phyloP scores from a whole-genome alignment of 2,888 invertebrate species.

The Noctua comes region DNA sequence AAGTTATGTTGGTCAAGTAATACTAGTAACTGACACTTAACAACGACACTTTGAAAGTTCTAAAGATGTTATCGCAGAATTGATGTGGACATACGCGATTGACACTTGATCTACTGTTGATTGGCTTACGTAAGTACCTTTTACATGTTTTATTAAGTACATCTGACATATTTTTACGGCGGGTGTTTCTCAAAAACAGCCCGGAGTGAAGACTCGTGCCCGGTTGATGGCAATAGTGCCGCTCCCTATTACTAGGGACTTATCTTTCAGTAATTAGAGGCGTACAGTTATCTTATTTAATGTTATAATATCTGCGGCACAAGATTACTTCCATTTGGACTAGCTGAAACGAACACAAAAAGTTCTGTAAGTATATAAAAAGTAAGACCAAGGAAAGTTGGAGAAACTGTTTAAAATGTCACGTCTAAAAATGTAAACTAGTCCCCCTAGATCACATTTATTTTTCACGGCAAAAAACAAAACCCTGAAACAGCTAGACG shows the following conservation, averaged over 20 bases:
- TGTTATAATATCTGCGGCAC: neutral
- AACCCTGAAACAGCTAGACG: no score
- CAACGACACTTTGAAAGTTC: constrained; percentile 44
- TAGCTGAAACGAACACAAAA: neutral
- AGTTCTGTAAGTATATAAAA: neutral
- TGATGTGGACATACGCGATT: constrained; percentile 27
- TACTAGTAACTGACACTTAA: constrained; percentile 54
- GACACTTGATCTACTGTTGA: constrained; percentile 43
- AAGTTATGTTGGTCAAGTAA: neutral
- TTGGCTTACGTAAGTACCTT: constrained; percentile 14
- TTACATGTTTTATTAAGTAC: constrained; percentile 25
- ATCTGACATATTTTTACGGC: neutral
- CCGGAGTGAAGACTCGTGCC: neutral
- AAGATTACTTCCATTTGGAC: neutral
- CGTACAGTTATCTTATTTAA: neutral
- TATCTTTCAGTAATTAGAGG: neutral
- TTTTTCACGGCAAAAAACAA: neutral
- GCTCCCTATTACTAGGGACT: neutral
- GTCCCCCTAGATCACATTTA: no score
- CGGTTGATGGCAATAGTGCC: neutral
- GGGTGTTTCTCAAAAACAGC: neutral
- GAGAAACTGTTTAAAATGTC: neutral
- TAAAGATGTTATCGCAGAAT: constrained; percentile 43
- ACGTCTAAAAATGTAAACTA: neutral
- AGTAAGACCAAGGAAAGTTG: neutral